Evolutionary conservation across 2,797 vertebrate species (phyloP).

Genomic region (Austrolebias charrua): DNA sequence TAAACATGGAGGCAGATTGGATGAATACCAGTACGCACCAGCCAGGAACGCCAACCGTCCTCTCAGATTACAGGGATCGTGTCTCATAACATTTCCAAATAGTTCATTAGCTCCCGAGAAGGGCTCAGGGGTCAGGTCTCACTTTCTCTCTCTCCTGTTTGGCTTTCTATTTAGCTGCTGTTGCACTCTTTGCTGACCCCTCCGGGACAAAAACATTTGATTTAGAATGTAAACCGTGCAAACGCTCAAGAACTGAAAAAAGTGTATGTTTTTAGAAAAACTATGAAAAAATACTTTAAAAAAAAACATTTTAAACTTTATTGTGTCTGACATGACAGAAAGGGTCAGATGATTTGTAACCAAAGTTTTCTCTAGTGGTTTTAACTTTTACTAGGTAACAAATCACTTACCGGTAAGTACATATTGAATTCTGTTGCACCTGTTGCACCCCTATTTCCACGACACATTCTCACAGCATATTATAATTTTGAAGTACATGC

Average conservation of each 20-base stretch:
- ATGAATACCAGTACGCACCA: conserved; percentile 28
- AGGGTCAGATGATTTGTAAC: not conserved
- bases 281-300: not conserved
- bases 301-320: not conserved
- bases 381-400: too few relatives aligned
- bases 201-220: not conserved
- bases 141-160: conserved; percentile 4
- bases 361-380: not conserved
- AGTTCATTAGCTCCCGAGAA: conserved; percentile 13
- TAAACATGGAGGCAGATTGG: conserved; percentile 31
- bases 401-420: too few relatives aligned
- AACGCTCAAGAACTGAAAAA: not conserved
- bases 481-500: too few relatives aligned
- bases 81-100: conserved; percentile 57
- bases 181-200: not conserved
- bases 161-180: too few relatives aligned
- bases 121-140: conserved; percentile 37
- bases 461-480: too few relatives aligned
- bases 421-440: too few relatives aligned
- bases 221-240: not conserved
- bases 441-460: too few relatives aligned
- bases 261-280: not conserved
- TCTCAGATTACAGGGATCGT: conserved; percentile 50
- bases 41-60: conserved; percentile 36
- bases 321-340: not conserved